Conservation (phyloP, 2,888 invertebrate species). For the Bembecia ichneumoniformis region DNA sequence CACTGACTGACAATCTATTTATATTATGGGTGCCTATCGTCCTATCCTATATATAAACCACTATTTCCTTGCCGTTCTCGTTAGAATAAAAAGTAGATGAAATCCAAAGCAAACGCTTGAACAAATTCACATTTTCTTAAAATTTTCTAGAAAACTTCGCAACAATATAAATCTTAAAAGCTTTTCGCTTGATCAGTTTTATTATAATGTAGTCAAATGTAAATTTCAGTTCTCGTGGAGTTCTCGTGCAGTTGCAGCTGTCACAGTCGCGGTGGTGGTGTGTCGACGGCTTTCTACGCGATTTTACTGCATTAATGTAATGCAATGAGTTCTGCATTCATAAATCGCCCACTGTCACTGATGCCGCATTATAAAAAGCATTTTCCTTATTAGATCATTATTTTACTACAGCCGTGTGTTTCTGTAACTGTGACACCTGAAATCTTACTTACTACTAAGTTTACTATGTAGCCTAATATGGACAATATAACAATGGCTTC, state of each 20-base stretch:
- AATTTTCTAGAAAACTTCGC: too few species aligned
- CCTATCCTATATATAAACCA: neutral
- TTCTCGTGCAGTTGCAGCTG: neutral
- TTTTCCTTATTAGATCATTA: too few species aligned
- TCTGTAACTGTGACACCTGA: too few species aligned
- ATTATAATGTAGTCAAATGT: slow-evolving; percentile 4
- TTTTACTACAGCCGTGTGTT: too few species aligned
- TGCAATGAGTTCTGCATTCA: slow-evolving; percentile 15
- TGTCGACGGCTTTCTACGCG: neutral
- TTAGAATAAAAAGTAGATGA: neutral
- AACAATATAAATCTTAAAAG: neutral
- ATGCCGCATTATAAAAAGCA: slow-evolving; percentile 2
- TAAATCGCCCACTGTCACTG: slow-evolving; percentile 9
- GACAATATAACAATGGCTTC: too few species aligned
- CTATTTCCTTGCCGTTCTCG: neutral
- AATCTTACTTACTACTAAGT: too few species aligned
- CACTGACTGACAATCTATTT: too few species aligned
- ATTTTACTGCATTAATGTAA: slow-evolving; percentile 9
- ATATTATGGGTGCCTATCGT: too few species aligned
- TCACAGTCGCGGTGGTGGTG: neutral
- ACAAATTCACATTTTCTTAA: neutral
- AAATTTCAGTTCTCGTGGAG: slow-evolving; percentile 13
- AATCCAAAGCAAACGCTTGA: neutral
- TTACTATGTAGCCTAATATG: too few species aligned
- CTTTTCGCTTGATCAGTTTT: neutral